Evolutionary conservation across 2,797 vertebrate genomes (phyloP).

Genomic region (Melanotaenia nigrans): DNA sequence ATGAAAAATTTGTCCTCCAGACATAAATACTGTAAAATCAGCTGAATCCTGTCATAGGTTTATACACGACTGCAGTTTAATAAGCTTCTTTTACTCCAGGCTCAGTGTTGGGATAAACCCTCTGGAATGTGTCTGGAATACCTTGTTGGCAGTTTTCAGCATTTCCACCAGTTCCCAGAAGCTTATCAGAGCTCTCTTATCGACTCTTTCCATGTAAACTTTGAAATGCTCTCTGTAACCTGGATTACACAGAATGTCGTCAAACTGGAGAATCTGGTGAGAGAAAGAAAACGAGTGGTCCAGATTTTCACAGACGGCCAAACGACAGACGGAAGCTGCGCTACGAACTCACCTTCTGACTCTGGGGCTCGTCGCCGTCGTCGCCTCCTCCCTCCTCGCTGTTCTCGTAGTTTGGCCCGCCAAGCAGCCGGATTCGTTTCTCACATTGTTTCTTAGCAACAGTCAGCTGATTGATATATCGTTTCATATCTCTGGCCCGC

Average conservation of each 20-base stretch:
- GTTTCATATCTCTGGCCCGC: constrained; percentile 96
- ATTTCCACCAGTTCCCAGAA: constrained; percentile 97
- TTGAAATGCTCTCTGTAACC: constrained; percentile 91
- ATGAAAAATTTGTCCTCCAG: too few relatives aligned
- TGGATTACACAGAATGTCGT: constrained; percentile 91
- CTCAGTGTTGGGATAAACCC: constrained; percentile 1
- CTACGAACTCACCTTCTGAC: constrained; percentile 87
- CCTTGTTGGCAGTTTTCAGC: constrained; percentile 95
- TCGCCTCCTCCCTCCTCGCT: constrained; percentile 80
- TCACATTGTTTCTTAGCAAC: constrained; percentile 99
- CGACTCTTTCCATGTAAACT: constrained; percentile 94
- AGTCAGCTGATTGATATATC: constrained; percentile 98
- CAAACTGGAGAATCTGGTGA: constrained; percentile 93
- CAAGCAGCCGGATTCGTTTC: constrained; percentile 92
- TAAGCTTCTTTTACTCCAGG: neutral
- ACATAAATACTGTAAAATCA: too few relatives aligned
- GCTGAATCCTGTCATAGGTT: too few relatives aligned
- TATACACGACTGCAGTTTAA: neutral
- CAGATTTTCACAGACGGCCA: neutral
- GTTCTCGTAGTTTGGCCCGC: constrained; percentile 93
- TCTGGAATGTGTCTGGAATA: constrained; percentile 45
- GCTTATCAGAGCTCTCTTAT: constrained; percentile 90
- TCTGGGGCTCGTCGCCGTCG: constrained; percentile 89
- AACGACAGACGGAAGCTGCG: neutral
- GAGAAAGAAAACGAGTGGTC: neutral